A percentile compares a stretch with the other conserved stretches of the same genome.
phyloP scores from a whole-genome alignment of 2,113 vertebrate genomes.

The Oncorhynchus nerka region DNA sequence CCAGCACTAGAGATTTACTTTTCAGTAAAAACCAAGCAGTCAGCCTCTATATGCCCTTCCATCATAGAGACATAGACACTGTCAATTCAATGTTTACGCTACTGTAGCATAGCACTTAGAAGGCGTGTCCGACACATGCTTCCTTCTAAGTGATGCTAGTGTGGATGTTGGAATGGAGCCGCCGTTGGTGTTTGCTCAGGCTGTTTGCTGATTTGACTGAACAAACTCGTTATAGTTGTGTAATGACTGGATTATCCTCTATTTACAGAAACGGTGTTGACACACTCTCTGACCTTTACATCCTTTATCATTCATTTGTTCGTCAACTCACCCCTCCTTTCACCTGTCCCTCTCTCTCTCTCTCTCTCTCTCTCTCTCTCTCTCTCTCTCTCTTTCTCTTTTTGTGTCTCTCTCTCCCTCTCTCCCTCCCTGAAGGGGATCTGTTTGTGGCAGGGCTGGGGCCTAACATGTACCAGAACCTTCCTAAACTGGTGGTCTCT shows the following conservation, averaged over 20 bases:
- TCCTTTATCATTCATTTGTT: not conserved
- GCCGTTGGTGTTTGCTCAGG: not conserved
- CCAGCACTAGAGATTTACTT: too few relatives aligned
- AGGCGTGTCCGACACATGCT: not conserved
- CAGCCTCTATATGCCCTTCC: too few relatives aligned
- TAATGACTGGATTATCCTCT: not conserved
- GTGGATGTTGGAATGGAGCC: not conserved
- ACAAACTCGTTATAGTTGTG: not conserved
- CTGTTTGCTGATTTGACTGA: too few relatives aligned
- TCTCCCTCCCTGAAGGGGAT: constrained; percentile 76
- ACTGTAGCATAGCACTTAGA: too few relatives aligned
- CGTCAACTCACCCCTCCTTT: not conserved
- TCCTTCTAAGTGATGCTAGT: not conserved
- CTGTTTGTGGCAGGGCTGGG: constrained; percentile 92
- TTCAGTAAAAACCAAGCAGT: too few relatives aligned
- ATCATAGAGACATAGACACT: too few relatives aligned
- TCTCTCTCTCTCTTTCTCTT: too few relatives aligned
- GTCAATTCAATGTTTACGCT: too few relatives aligned
- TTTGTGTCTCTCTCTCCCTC: not conserved
- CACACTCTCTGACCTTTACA: not conserved
- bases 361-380: too few relatives aligned
- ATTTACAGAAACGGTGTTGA: not conserved
- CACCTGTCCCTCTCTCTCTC: not conserved
- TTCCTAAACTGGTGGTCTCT: constrained; percentile 95
- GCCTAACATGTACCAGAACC: constrained; percentile 94